Percentiles rank a stretch among this genome's conserved stretches.
These are phyloP conservation scores for Bothrops jararaca DNA, from an alignment of 2,113 vertebrate species.

Conservation along the genomic window DNA sequence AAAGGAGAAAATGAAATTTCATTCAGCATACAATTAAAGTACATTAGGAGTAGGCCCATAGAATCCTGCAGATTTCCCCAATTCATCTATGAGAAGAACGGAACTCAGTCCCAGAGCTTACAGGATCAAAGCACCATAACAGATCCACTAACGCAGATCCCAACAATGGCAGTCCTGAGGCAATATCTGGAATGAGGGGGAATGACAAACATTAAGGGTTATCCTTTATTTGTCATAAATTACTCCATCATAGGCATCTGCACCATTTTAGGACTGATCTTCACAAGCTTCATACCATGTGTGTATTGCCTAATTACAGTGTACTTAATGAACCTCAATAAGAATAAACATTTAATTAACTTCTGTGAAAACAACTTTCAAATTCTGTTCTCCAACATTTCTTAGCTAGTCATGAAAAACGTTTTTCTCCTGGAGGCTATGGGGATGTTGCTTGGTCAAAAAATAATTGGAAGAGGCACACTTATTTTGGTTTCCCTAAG, in stretches of 20 bases:
- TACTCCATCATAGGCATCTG: not conserved
- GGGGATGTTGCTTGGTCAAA: slow-evolving; percentile 1
- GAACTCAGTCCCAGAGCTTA: not conserved
- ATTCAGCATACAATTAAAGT: not conserved
- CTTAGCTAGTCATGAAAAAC: not conserved
- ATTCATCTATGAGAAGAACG: not conserved
- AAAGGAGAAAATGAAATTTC: not conserved
- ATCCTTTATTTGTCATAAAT: no score
- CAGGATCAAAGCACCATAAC: not conserved
- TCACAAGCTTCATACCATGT: not conserved
- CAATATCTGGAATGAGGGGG: not conserved
- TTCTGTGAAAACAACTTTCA: not conserved
- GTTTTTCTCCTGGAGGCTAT: not conserved
- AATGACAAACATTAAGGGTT: not conserved
- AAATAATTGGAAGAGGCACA: slow-evolving; percentile 3
- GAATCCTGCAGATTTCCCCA: not conserved
- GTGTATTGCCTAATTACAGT: not conserved
- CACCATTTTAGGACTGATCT: not conserved
- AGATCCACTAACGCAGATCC: not conserved
- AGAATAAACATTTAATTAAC: not conserved
- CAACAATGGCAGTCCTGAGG: not conserved
- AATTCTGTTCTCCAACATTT: not conserved
- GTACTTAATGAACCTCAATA: not conserved
- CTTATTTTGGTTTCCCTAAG: not conserved
- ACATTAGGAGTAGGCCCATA: not conserved